A percentile compares a stretch with the other conserved stretches of the same genome.
Conservation (phyloP, 2,113 vertebrate genomes). For the Chaetodon auriga region DNA sequence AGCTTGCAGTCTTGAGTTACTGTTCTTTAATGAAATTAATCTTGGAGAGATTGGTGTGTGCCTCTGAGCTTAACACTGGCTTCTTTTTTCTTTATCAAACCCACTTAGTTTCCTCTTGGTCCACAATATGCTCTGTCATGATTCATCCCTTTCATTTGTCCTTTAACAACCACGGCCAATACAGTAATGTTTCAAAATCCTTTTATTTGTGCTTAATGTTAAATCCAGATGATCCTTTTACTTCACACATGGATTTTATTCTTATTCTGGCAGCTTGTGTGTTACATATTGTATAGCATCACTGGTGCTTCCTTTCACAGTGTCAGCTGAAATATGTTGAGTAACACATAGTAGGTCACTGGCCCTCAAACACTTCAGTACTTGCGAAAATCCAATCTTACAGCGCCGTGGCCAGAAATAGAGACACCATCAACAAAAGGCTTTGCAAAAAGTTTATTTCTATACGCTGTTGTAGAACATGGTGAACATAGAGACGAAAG, state of each 20-base stretch:
- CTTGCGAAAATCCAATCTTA: constrained; percentile 44
- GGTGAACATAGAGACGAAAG: constrained; percentile 46
- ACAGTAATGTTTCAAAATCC: constrained; percentile 43
- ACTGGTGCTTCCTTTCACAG: constrained; percentile 17
- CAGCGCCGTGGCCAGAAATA: constrained; percentile 23
- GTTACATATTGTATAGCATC: constrained; percentile 32
- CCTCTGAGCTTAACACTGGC: constrained; percentile 36
- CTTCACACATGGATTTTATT: constrained; percentile 31
- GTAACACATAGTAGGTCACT: constrained; percentile 39
- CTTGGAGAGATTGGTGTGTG: constrained; percentile 42
- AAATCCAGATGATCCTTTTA: constrained; percentile 31
- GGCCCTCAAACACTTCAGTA: constrained; percentile 30
- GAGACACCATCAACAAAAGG: constrained; percentile 31
- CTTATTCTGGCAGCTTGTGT: constrained; percentile 3
- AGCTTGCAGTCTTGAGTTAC: constrained; percentile 40
- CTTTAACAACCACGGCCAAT: constrained; percentile 38
- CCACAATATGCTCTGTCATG: constrained; percentile 41
- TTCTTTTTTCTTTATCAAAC: constrained; percentile 44
- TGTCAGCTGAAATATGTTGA: constrained; percentile 35
- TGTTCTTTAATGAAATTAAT: constrained; percentile 59
- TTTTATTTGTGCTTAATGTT: constrained; percentile 32
- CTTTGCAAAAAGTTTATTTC: constrained; percentile 43
- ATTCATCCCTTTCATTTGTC: constrained; percentile 47
- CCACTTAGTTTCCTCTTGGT: constrained; percentile 37
- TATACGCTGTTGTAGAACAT: constrained; percentile 42